A percentile compares a stretch with the other conserved stretches of the same genome.
These are phyloP conservation scores for Thymelicus lineola DNA, from an alignment of 2,888 invertebrate species.

Conservation along the genomic window DNA sequence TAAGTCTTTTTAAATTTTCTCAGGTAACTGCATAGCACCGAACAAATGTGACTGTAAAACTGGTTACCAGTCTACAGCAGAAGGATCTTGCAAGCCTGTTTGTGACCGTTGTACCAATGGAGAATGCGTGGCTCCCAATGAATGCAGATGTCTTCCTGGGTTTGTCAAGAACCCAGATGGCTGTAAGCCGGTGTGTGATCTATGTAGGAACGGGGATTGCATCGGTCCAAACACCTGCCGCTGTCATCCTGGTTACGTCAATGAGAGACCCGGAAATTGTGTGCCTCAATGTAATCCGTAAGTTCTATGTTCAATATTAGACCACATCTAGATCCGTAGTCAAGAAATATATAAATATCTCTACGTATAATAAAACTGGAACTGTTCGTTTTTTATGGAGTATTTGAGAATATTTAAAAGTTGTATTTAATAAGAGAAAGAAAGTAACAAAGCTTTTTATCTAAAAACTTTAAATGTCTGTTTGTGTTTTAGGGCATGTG, in stretches of 20 bases:
- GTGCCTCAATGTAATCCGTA: constrained; percentile 64
- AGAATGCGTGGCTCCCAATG: constrained; percentile 75
- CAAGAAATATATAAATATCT: too few species aligned
- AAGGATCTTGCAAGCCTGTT: constrained; percentile 72
- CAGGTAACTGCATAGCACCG: constrained; percentile 81
- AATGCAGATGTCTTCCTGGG: constrained; percentile 74
- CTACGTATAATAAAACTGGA: too few species aligned
- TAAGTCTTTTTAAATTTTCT: constrained; percentile 14
- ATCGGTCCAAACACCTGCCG: constrained; percentile 79
- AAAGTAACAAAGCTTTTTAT: too few species aligned
- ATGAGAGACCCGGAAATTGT: constrained; percentile 57
- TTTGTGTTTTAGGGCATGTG: constrained; percentile 72
- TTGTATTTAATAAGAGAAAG: too few species aligned
- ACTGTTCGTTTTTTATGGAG: too few species aligned
- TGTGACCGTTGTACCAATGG: constrained; percentile 75
- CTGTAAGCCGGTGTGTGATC: constrained; percentile 37
- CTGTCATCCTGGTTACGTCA: constrained; percentile 62
- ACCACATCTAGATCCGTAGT: too few species aligned
- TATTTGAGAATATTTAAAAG: too few species aligned
- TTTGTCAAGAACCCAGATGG: constrained; percentile 42
- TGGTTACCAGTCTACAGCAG: constrained; percentile 72
- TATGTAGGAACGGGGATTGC: constrained; percentile 72
- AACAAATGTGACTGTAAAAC: constrained; percentile 86
- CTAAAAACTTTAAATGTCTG: too few species aligned
- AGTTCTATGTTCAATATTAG: constrained; percentile 42